Conservation (phyloP, 92 coral and sea anemone species). For the Porites divaricata region DNA sequence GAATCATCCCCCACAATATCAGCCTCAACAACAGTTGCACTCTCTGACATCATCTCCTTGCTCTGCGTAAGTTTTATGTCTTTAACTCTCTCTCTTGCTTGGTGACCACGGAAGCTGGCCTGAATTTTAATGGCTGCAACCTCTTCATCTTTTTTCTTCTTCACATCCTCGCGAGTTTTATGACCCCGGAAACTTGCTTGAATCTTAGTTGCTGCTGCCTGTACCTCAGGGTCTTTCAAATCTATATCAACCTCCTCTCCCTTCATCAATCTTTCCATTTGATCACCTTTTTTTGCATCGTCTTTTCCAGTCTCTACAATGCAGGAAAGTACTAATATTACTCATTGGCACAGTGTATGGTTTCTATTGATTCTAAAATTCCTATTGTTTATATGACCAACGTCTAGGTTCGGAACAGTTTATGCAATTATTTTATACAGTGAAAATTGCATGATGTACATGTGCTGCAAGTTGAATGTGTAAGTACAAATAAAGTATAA, state of each 20-base stretch:
- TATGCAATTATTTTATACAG: no score
- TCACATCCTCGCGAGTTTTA: conserved; percentile 82
- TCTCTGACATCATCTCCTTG: conserved; percentile 40
- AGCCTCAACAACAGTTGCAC: not conserved
- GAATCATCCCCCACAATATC: not conserved
- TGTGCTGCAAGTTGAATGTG: no score
- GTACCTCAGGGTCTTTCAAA: conserved; percentile 77
- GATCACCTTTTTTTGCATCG: conserved; percentile 90
- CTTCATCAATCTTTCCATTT: conserved; percentile 78
- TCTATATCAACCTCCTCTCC: conserved; percentile 91
- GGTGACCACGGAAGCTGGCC: conserved; percentile 74
- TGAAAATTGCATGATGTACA: no score
- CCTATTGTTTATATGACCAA: no score
- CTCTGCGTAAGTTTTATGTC: conserved; percentile 64
- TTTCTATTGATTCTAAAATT: no score
- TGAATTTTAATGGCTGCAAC: conserved; percentile 75
- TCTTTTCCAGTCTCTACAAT: conserved; percentile 87
- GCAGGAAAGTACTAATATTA: not conserved
- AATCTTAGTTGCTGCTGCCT: conserved; percentile 86
- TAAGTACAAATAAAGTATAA: no score
- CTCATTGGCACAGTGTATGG: no score
- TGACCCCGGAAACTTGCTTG: conserved; percentile 97
- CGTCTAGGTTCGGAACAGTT: no score
- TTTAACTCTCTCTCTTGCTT: conserved; percentile 71
- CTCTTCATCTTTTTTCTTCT: conserved; percentile 79